A percentile compares a stretch with the other conserved stretches of the same genome.
Evolutionary conservation across 2,888 invertebrate species (phyloP).

Genomic region (Eupithecia exiguata): DNA sequence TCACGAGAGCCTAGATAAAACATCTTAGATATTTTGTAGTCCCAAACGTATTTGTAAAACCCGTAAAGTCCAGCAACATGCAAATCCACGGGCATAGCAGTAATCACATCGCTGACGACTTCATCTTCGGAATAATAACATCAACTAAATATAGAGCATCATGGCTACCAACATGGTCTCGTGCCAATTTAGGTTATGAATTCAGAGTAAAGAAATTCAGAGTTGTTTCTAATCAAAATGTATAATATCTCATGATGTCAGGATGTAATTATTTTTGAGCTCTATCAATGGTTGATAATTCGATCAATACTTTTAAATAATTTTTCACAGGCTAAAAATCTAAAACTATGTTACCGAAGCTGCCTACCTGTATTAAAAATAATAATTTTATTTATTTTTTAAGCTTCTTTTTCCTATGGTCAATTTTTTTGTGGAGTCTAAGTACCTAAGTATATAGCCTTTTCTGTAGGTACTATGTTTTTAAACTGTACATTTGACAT

Average conservation of each 20-base stretch:
- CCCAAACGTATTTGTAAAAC: background rate
- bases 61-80: background rate
- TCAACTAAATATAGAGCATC: background rate
- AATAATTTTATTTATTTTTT: too few relatives aligned
- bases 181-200: background rate
- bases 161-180: background rate
- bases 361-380: too few relatives aligned
- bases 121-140: conserved; percentile 59
- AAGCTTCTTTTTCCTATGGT: background rate
- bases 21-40: too few relatives aligned
- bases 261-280: background rate
- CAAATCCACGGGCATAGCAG: conserved; percentile 29
- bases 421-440: background rate
- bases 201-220: background rate
- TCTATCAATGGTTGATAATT: background rate
- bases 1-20: too few relatives aligned
- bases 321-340: background rate
- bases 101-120: conserved; percentile 57
- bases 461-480: too few relatives aligned
- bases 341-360: too few relatives aligned
- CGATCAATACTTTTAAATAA: background rate
- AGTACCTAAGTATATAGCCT: too few relatives aligned
- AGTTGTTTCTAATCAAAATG: background rate
- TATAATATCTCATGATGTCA: background rate
- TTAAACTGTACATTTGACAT: too few relatives aligned